Base-by-base conservation (phyloP, 1,140 invertebrate species). In the Brachionus asplanchnoidis region DNA sequence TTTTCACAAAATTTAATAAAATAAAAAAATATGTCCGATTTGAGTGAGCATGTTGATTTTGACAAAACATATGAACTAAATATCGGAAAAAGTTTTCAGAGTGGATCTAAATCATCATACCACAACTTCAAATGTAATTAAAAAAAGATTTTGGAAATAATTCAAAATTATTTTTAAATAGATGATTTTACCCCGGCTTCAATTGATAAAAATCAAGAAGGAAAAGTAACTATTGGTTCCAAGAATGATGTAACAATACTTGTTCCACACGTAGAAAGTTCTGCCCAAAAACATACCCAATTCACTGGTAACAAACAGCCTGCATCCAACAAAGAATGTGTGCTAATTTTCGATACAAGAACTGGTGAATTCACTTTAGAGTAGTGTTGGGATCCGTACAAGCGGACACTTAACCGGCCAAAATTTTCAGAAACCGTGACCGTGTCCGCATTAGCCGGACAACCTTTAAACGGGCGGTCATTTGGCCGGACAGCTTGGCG, bases 91-190 rank as follows among this genome's bases (percentile, higher is more conserved):
- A 80, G 53, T 11, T 80, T 80, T 42, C 78, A 80, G 36, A 56
- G n/a, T 11, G 78, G 78, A 42, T 3, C 50, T 14, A 80, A 80
- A 80, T 32, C 60, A 23, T 80, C 78, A 11, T 80, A 56, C 32
- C 78, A 80, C 42, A 20, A 80, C 60, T 80, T 80, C 60, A 80
- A 80, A 80, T 80, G 78, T 80, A n/a, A n/a, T n/a, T n/a, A n/a
- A n/a, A n/a, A n/a, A n/a, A n/a, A n/a, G n/a, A n/a, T n/a, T n/a
- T n/a, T n/a, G n/a, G n/a, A n/a, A n/a, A n/a, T n/a, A n/a, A n/a
- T n/a, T n/a, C n/a, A n/a, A n/a, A 20, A 20, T 20, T 60, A 8
- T 3, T 17, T 26, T n/a, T 20, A 8, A 3, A 3, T 12, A 83
- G 80, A 83, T 83, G 80, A 83, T 17, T 83, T 83, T 50, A 83